These are phyloP conservation scores for Indicator maculatus DNA, from an alignment of 2,113 vertebrate genomes.

Conservation along the genomic window DNA sequence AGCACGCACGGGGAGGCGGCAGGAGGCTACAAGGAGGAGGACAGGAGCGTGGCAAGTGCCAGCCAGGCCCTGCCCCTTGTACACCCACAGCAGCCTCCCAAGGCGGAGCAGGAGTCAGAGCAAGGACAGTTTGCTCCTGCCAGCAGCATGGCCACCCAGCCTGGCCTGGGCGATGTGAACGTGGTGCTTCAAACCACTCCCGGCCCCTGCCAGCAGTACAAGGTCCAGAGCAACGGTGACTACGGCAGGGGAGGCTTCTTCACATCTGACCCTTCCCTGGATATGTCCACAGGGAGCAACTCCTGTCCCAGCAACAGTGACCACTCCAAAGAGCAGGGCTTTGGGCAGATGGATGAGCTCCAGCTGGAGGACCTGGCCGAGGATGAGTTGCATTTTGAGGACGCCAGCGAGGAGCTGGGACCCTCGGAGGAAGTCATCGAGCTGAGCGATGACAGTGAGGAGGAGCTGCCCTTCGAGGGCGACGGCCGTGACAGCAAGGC, in stretches of 20 bases:
- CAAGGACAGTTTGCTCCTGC: constrained; percentile 51
- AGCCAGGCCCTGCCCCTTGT: constrained; percentile 55
- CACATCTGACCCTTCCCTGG: constrained; percentile 66
- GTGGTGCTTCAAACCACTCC: constrained; percentile 19
- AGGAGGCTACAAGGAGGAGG: constrained; percentile 74
- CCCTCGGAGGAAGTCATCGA: constrained; percentile 90
- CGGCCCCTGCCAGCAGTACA: constrained; percentile 74
- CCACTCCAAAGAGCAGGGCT: constrained; percentile 75
- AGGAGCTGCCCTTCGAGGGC: constrained; percentile 87
- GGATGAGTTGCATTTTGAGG: constrained; percentile 75
- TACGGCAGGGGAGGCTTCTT: constrained; percentile 79
- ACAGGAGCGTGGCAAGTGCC: constrained; percentile 11
- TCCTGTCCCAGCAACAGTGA: constrained; percentile 77
- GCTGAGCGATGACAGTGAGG: constrained; percentile 92
- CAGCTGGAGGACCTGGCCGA: constrained; percentile 81
- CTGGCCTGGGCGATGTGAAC: constrained; percentile 26
- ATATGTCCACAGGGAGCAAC: constrained; percentile 73
- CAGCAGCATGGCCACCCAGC: constrained; percentile 59
- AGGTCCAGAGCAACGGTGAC: constrained; percentile 80
- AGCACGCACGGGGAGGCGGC: constrained; percentile 54
- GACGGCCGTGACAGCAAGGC: constrained; percentile 75
- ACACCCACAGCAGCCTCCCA: constrained; percentile 74
- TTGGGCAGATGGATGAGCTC: constrained; percentile 79
- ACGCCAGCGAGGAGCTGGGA: constrained; percentile 78
- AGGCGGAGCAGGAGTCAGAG: constrained; percentile 83